Conservation (phyloP, 2,797 vertebrate genomes). For the Petrocephalus sullivani region DNA sequence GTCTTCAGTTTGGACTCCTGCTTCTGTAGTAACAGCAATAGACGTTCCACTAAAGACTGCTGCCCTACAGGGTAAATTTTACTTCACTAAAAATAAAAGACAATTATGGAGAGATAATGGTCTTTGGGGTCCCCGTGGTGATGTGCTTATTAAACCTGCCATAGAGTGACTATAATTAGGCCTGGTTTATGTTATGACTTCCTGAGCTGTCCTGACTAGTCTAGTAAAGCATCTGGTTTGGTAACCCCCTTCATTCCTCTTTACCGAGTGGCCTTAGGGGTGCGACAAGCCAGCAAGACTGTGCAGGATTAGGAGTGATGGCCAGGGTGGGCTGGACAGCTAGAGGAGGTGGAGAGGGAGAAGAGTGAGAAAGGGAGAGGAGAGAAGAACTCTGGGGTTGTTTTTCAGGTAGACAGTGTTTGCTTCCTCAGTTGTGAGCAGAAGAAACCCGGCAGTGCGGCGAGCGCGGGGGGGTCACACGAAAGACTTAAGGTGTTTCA, state of each 20-base stretch:
- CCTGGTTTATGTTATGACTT: slow-evolving; percentile 40
- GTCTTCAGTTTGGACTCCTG: slow-evolving; percentile 12
- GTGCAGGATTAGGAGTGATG: background rate
- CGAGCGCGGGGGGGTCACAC: background rate
- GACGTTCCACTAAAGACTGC: slow-evolving; percentile 25
- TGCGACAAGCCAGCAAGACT: slow-evolving; percentile 18
- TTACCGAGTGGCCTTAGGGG: background rate
- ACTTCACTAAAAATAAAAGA: slow-evolving; percentile 71
- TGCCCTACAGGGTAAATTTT: slow-evolving; percentile 50
- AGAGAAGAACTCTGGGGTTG: background rate
- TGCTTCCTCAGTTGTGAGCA: background rate
- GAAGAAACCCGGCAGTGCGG: background rate
- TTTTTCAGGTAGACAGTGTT: background rate
- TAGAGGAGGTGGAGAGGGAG: background rate
- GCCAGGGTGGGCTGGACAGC: background rate
- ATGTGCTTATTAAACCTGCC: slow-evolving; percentile 60
- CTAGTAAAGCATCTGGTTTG: slow-evolving; percentile 26
- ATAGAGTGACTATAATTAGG: slow-evolving; percentile 60
- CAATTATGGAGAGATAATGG: slow-evolving; percentile 66
- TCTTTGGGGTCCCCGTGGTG: slow-evolving; percentile 58
- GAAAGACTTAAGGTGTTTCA: background rate
- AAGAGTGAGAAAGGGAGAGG: background rate
- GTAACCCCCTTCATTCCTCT: slow-evolving; percentile 17
- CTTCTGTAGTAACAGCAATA: slow-evolving; percentile 28
- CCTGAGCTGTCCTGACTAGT: slow-evolving; percentile 26